Percentiles rank a stretch among this genome's conserved stretches.
These are phyloP conservation scores for Aeoliscus strigatus DNA, from an alignment of 2,797 vertebrate genomes.

Conservation along the genomic window DNA sequence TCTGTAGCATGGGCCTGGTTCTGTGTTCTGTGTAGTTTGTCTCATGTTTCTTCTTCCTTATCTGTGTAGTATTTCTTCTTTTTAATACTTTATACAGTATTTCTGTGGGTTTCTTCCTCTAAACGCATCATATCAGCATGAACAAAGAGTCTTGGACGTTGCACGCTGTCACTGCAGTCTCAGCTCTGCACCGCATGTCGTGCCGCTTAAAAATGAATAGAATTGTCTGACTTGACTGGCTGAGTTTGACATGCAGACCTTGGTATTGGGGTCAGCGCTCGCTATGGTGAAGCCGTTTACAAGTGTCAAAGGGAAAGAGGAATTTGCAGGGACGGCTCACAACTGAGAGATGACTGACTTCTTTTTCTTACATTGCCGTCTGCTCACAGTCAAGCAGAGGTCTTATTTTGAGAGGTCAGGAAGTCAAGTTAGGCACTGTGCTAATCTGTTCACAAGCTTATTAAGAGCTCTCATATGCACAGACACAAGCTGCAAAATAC, in stretches of 20 bases:
- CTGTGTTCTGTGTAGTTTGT: constrained; percentile 9
- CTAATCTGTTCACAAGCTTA: constrained; percentile 67
- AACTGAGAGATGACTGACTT: constrained; percentile 33
- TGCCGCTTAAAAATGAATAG: constrained; percentile 40
- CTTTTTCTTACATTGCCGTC: constrained; percentile 38
- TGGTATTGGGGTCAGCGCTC: constrained; percentile 54
- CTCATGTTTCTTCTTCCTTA: constrained; percentile 30
- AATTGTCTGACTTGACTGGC: constrained; percentile 43
- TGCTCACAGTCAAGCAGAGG: constrained; percentile 30
- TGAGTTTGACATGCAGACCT: constrained; percentile 40
- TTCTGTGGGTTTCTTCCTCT: too few relatives aligned
- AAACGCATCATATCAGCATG: constrained; percentile 32
- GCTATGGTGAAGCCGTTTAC: constrained; percentile 50
- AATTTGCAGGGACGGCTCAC: constrained; percentile 41
- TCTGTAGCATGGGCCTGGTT: constrained; percentile 7
- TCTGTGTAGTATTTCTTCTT: too few relatives aligned
- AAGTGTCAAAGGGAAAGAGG: constrained; percentile 52
- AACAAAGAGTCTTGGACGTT: constrained; percentile 31
- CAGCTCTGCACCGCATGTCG: constrained; percentile 31
- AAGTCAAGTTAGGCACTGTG: constrained; percentile 59
- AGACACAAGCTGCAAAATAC: constrained; percentile 36
- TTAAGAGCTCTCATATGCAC: constrained; percentile 60
- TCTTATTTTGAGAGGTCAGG: constrained; percentile 50
- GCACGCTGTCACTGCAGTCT: constrained; percentile 31
- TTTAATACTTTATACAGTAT: too few relatives aligned